Conservation (phyloP, 2,888 invertebrate genomes). For the Calephelis perditalis region DNA sequence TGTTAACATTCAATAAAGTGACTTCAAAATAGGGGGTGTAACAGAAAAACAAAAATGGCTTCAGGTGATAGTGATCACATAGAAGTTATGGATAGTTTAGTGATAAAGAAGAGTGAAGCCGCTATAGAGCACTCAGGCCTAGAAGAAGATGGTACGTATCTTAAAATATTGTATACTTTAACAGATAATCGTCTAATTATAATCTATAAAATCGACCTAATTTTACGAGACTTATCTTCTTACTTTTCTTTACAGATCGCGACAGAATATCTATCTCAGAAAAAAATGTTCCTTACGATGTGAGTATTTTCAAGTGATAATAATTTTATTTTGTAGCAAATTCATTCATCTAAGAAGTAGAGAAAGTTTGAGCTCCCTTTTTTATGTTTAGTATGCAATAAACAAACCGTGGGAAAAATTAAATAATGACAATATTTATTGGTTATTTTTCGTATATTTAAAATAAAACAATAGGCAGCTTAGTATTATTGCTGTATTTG, state of each 20-base stretch:
- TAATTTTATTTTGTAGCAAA: conserved; percentile 36
- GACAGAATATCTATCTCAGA: conserved; percentile 79
- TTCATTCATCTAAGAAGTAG: conserved; percentile 37
- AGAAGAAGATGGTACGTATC: conserved; percentile 76
- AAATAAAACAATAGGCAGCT: not conserved
- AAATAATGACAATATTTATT: conserved; percentile 6
- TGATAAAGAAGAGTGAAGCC: conserved; percentile 78
- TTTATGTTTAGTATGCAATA: conserved; percentile 20
- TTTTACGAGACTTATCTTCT: conserved; percentile 43
- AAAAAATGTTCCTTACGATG: conserved; percentile 80
- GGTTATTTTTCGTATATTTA: not conserved
- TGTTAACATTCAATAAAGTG: conserved; percentile 50
- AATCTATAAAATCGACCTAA: conserved; percentile 31
- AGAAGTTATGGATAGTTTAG: conserved; percentile 84
- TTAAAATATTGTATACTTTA: conserved; percentile 2
- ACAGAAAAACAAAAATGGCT: conserved; percentile 82
- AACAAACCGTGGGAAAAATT: conserved; percentile 20
- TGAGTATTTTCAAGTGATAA: conserved; percentile 62
- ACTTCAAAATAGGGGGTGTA: conserved; percentile 71
- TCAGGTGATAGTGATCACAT: conserved; percentile 90
- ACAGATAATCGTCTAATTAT: not conserved
- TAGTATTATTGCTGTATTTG: not conserved
- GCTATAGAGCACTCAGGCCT: conserved; percentile 78
- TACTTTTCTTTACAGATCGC: conserved; percentile 71
- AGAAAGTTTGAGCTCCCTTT: conserved; percentile 34